A percentile compares a stretch with the other conserved stretches of the same genome.
phyloP scores from a whole-genome alignment of 2,113 vertebrate species.

The Pithys albifrons region DNA sequence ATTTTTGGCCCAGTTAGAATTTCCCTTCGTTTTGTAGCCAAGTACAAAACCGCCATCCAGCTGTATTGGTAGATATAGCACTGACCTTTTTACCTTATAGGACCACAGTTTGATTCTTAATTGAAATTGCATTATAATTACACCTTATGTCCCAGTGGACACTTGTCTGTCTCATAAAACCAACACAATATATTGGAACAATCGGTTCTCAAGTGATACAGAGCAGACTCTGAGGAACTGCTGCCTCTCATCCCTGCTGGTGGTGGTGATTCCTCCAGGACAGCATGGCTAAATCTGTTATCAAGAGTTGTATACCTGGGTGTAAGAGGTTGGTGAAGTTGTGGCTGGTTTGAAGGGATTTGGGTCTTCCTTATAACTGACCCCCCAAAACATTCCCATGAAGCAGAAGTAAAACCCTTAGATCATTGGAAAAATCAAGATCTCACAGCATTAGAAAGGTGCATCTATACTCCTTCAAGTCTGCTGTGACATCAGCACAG shows the following conservation, averaged over 20 bases:
- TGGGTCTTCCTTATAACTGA: not conserved
- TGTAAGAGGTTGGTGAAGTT: not conserved
- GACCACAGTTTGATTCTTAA: constrained; percentile 28
- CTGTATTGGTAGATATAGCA: constrained; percentile 31
- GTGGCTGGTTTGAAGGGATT: not conserved
- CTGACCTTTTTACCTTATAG: constrained; percentile 48
- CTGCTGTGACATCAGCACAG: not conserved
- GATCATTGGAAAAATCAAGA: not conserved
- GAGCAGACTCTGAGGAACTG: not conserved
- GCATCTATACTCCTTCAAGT: not conserved
- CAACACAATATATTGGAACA: constrained; percentile 30
- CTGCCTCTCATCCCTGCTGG: constrained; percentile 29
- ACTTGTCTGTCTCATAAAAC: constrained; percentile 6
- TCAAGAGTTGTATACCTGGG: accelerated
- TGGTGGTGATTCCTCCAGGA: not conserved
- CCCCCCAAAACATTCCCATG: not conserved
- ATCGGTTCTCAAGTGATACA: not conserved
- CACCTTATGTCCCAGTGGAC: not conserved
- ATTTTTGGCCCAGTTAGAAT: constrained; percentile 39
- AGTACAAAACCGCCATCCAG: constrained; percentile 32
- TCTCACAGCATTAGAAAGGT: not conserved
- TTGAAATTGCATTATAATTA: constrained; percentile 48
- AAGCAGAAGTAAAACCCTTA: not conserved
- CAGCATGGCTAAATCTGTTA: not conserved
- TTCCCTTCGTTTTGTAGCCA: constrained; percentile 37